Conservation (phyloP, 1,140 invertebrate species). For the Macrobrachium nipponense region DNA sequence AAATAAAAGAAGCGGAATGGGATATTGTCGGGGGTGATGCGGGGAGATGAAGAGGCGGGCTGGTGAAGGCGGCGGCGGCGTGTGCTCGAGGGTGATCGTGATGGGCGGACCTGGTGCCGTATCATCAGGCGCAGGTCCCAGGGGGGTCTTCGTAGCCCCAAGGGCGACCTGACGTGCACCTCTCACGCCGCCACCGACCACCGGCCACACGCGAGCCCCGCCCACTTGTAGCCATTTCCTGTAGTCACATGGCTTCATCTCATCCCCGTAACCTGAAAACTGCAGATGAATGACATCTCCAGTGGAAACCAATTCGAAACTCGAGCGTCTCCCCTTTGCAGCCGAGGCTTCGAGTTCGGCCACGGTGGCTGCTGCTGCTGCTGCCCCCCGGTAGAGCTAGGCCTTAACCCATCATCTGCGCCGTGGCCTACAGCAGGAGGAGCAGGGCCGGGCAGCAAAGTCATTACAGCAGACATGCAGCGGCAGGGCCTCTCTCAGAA, state of each 20-base stretch:
- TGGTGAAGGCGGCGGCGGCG: background rate
- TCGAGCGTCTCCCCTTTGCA: background rate
- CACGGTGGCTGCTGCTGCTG: too few species aligned
- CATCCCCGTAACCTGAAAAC: background rate
- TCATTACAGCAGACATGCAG: constrained; percentile 30
- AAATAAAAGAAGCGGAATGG: background rate
- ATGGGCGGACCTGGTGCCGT: constrained; percentile 42
- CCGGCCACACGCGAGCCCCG: constrained; percentile 33
- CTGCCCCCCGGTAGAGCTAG: background rate
- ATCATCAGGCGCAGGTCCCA: constrained; percentile 34
- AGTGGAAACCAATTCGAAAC: background rate
- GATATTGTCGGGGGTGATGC: background rate
- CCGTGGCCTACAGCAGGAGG: constrained; percentile 19
- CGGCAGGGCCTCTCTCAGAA: background rate
- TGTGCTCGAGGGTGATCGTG: constrained; percentile 19
- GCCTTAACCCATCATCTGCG: constrained; percentile 1
- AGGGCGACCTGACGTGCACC: constrained; percentile 29
- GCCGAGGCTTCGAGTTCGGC: background rate
- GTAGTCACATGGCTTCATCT: background rate
- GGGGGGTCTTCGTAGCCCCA: constrained; percentile 27
- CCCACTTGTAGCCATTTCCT: constrained; percentile 31
- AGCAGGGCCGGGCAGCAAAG: constrained; percentile 9
- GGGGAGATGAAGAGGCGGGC: background rate
- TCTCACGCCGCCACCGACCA: constrained; percentile 39
- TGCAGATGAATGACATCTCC: background rate